Conservation (phyloP, 2,797 vertebrate species). For the Rhabdophis nuchalis region DNA sequence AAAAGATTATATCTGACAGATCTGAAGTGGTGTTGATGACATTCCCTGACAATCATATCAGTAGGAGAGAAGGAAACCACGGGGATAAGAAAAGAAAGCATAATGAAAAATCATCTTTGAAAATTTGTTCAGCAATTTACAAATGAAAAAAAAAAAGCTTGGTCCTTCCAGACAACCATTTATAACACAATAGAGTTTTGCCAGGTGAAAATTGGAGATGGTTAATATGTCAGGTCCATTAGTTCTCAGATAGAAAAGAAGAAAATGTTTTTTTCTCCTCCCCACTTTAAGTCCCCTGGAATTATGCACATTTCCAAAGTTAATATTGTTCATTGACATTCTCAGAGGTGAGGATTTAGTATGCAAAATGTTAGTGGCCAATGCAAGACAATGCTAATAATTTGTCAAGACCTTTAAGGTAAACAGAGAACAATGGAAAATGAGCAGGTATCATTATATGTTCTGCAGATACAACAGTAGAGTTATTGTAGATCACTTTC, state of each 20-base stretch:
- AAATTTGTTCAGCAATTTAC: constrained; percentile 37
- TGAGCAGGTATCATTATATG: accelerated
- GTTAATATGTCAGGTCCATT: constrained; percentile 22
- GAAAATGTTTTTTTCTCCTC: neutral
- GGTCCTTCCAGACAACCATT: neutral
- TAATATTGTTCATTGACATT: neutral
- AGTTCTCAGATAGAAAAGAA: neutral
- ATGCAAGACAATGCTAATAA: neutral
- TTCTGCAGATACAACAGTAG: neutral
- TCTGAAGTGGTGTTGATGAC: constrained; percentile 64
- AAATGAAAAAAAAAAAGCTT: constrained; percentile 20
- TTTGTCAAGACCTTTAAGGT: accelerated
- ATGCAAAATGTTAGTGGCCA: neutral
- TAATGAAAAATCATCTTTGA: constrained; percentile 53
- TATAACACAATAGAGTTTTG: constrained; percentile 12
- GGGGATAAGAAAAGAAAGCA: constrained; percentile 1
- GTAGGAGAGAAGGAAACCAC: constrained; percentile 4
- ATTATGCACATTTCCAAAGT: neutral
- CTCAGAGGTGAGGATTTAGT: neutral
- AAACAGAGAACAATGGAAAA: accelerated
- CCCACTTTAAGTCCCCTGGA: neutral
- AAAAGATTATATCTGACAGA: constrained; percentile 73
- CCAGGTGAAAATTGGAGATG: constrained; percentile 14
- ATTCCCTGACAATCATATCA: constrained; percentile 47
- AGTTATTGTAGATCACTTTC: neutral